Percentiles rank a stretch among this genome's conserved stretches.
phyloP scores from a whole-genome alignment of 2,797 vertebrate species.

The Rhincodon typus region DNA sequence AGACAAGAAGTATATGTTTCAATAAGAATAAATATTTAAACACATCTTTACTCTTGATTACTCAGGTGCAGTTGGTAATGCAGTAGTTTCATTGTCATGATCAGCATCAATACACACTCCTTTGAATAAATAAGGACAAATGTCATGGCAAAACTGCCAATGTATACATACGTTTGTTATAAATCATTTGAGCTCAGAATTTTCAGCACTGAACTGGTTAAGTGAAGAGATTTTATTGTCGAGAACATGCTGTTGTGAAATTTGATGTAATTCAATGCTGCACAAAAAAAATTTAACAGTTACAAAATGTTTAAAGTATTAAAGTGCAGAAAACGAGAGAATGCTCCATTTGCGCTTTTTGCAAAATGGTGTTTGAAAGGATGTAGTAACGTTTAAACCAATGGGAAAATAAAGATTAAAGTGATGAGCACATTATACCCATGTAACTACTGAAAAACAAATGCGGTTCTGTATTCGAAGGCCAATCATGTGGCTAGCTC shows the following conservation, averaged over 20 bases:
- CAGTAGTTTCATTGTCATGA: background rate
- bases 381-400: background rate
- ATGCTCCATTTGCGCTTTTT: no score
- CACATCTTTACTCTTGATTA: conserved; percentile 1
- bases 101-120: background rate
- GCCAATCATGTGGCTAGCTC: background rate
- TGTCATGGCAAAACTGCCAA: background rate
- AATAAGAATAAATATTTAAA: background rate
- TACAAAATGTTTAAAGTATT: background rate
- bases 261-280: background rate
- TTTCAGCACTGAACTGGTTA: background rate
- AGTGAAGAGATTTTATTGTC: background rate
- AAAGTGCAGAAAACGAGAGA: background rate
- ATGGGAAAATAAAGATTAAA: background rate
- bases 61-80: background rate
- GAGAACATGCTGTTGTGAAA: background rate
- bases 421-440: background rate
- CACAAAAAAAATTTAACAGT: background rate
- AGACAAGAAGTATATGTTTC: background rate
- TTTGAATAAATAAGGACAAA: background rate
- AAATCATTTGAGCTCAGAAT: background rate
- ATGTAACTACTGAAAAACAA: background rate
- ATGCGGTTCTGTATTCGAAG: background rate
- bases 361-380: background rate
- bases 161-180: background rate